These are phyloP conservation scores for Nomada fucata DNA, from an alignment of 2,888 invertebrate species.

Conservation along the genomic window DNA sequence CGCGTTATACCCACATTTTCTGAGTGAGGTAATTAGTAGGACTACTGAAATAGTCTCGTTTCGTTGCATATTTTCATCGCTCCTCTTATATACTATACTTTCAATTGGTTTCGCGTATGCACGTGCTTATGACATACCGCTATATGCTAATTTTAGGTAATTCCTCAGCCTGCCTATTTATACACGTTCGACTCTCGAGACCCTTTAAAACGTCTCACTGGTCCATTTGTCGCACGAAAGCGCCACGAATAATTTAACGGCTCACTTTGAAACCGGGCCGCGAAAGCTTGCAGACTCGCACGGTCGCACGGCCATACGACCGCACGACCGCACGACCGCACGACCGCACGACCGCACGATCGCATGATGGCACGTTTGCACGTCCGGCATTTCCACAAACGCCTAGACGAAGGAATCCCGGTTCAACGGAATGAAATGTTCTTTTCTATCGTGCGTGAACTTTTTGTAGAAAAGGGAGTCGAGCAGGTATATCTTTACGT, in stretches of 20 bases:
- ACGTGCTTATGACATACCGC: conserved; percentile 12
- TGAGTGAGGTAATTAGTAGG: too few relatives aligned
- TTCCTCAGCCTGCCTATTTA: conserved; percentile 73
- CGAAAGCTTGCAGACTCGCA: conserved; percentile 36
- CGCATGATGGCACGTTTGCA: neutral
- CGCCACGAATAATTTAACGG: conserved; percentile 70
- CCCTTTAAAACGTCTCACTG: conserved; percentile 74
- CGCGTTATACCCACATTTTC: too few relatives aligned
- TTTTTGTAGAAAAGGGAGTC: too few relatives aligned
- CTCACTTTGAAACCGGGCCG: conserved; percentile 66
- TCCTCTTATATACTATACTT: too few relatives aligned
- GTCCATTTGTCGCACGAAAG: conserved; percentile 71
- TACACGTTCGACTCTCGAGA: conserved; percentile 69
- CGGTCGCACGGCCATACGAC: conserved; percentile 21
- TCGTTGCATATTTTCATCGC: too few relatives aligned
- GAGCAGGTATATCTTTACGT: too few relatives aligned
- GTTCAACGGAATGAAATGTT: too few relatives aligned
- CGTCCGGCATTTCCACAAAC: conserved; percentile 7
- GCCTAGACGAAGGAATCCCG: too few relatives aligned
- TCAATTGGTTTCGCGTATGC: neutral
- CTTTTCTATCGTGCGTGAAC: too few relatives aligned
- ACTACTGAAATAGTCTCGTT: too few relatives aligned
- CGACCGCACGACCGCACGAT: conserved; percentile 27
- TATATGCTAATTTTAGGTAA: conserved; percentile 71
- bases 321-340: conserved; percentile 25